Percentiles rank a stretch among this genome's conserved stretches.
These are phyloP conservation scores for Thymelicus lineola DNA, from an alignment of 2,888 invertebrate species.

Conservation along the genomic window DNA sequence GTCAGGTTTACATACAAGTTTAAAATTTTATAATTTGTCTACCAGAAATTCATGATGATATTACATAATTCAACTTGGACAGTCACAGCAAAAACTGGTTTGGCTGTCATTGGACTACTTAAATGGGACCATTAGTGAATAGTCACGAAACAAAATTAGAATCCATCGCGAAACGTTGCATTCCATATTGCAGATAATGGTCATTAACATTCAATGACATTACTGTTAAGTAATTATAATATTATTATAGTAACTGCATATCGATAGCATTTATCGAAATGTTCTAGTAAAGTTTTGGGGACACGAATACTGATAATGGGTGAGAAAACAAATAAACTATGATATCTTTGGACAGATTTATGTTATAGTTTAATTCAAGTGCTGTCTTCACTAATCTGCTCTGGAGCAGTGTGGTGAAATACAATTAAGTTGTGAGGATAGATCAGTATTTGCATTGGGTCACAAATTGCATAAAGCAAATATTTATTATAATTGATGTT, in stretches of 20 bases:
- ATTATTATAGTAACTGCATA: neutral
- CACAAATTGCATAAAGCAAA: too few species aligned
- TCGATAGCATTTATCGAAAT: slow-evolving; percentile 17
- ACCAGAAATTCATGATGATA: neutral
- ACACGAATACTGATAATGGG: neutral
- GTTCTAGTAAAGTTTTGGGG: slow-evolving; percentile 7
- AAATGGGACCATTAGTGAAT: slow-evolving; percentile 1
- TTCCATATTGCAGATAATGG: neutral
- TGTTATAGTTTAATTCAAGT: neutral
- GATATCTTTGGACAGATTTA: too few species aligned
- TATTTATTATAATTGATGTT: too few species aligned
- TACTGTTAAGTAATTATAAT: neutral
- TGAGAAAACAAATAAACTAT: slow-evolving; percentile 11
- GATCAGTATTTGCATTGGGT: too few species aligned
- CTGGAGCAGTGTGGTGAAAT: neutral
- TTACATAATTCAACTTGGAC: neutral
- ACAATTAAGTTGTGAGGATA: too few species aligned
- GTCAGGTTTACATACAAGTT: neutral
- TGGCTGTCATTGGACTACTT: slow-evolving; percentile 22
- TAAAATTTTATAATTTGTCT: neutral
- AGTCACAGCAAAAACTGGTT: slow-evolving; percentile 6
- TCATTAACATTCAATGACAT: neutral
- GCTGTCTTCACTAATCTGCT: neutral
- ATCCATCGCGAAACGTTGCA: neutral
- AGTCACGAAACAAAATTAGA: neutral